Evolutionary conservation across 1,140 invertebrate species (phyloP).

Genomic region (Rhagoletis pomonella): DNA sequence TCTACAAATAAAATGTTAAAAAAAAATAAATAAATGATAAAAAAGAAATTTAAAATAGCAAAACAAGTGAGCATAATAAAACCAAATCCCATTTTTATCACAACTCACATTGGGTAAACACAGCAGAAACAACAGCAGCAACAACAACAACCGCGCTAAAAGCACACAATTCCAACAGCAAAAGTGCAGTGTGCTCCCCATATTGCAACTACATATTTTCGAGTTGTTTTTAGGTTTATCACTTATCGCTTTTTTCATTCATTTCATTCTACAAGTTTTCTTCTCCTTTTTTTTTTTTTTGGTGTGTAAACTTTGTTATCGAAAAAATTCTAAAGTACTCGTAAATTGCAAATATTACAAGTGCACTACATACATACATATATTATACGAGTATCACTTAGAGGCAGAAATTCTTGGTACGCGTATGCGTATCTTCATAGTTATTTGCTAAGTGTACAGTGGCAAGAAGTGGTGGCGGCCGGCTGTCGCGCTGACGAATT

Average conservation of each 20-base stretch:
- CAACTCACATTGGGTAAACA: slow-evolving; percentile 36
- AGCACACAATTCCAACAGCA: background rate
- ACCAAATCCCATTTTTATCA: slow-evolving; percentile 44
- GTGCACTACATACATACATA: background rate
- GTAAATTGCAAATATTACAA: slow-evolving; percentile 48
- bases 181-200: background rate
- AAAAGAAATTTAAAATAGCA: background rate
- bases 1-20: slow-evolving; percentile 37
- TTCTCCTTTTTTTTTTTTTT: slow-evolving; percentile 18
- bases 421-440: slow-evolving; percentile 1
- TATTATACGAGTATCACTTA: no score
- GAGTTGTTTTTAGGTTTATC: slow-evolving; percentile 38
- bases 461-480: background rate
- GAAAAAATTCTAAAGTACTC: slow-evolving; percentile 54
- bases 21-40: background rate
- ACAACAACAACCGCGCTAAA: background rate
- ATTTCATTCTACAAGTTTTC: background rate
- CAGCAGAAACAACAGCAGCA: slow-evolving; percentile 1
- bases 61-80: background rate
- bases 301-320: slow-evolving; percentile 52
- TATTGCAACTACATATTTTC: background rate
- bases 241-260: slow-evolving; percentile 2
- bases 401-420: slow-evolving; percentile 15
- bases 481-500: background rate
- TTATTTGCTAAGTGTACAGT: background rate